Base-by-base conservation (phyloP, 23 tunicate species). In the Halocynthia roretzi region DNA sequence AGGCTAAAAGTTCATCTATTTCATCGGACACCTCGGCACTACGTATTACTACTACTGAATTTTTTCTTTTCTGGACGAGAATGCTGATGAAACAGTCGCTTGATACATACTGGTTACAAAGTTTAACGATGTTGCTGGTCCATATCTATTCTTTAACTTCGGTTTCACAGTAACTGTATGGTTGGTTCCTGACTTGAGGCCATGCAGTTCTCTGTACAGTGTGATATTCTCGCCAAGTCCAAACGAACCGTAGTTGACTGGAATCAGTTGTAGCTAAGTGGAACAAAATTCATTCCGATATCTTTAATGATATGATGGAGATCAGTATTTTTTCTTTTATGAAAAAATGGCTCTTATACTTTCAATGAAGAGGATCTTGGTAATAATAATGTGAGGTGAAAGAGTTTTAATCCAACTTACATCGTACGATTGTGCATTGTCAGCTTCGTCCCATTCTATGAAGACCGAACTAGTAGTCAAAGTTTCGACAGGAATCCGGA, bases 341-440 rank as follows among this genome's bases (percentile, higher is more conserved):
- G 4, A 31, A 31, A 31, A 31, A 31, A 31, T 31, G 44, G 44
- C 44, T 31, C 44, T 31, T 31, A 4, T 31, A 31, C 44, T 31
- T 31, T 4, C 2, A 31, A 31, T 31, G 4, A 31, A 31, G 1
- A 31, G 44, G 44, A 31, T 31, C 44, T 1, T 31, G 44, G 44
- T 31, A 31, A 0, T 31, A 31, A 4, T 31, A 31, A 4, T 31
- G 44, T 31, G 44, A 31, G 44, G 44, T 31, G 44, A 31, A 31
- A 31, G 44, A 31, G 44, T 31, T 31, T 31, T 31, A 12, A n/a
- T 17, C 48, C 49, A 10, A 74, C 78, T 74, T 74, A 74, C 78
- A 10, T 17, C 56, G 31, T 74, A 74, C 14, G 78, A 74, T 56
- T 55, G 31, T 53, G 78, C 78, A 54, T 74, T 74, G 15, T 50